Evolutionary conservation across 1,140 invertebrate species (phyloP), one percentile per base, ranked within the genome.

Genomic region (Stenopsyche tienmushanensis): DNA sequence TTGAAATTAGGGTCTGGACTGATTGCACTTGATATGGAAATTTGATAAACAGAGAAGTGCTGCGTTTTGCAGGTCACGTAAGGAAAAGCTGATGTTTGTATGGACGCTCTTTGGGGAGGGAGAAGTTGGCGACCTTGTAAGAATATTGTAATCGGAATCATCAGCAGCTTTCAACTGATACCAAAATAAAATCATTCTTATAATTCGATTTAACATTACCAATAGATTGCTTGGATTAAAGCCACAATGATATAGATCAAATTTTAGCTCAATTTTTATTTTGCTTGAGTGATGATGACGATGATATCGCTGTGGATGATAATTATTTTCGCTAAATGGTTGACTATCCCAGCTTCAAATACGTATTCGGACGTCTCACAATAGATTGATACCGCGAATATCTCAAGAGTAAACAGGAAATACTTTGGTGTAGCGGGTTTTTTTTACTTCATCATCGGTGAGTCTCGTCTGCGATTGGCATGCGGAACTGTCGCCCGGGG

Each of bases 381-480:
- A 57, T 57, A 57, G 34, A 57, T 57, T 57, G 44, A 20, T 26
- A n/a, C 20, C 18, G 54, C 54, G 54, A 57, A 57, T 57, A 21
- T 57, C 20, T 57, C 24, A 54, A n/a, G 29, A 34, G 52, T 54
- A 44, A 57, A 57, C 54, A 57, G 54, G 54, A 57, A 57, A 44
- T n/a, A n/a, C 54, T 15, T 25, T 54, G 44, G 54, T 23, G 41
- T 57, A 42, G 54, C 54, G 54, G 52, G 54, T 57, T 57, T 57
- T 57, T n/a, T 57, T 57, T 23, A 41, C 34, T 57, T 57, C 54
- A 42, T 57, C 41, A 39, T 20, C 54, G 45, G 45, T 21, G 23
- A 45, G 45, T 20, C 17, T 20, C 18, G 45, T 20, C 23, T n/a
- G 23, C 39, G n/a, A 26, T 42, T n/a, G 54, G 54, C 34, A 57